Evolutionary conservation across 2,113 vertebrate genomes (phyloP).

Genomic region (Chamaetylas fuelleborni): DNA sequence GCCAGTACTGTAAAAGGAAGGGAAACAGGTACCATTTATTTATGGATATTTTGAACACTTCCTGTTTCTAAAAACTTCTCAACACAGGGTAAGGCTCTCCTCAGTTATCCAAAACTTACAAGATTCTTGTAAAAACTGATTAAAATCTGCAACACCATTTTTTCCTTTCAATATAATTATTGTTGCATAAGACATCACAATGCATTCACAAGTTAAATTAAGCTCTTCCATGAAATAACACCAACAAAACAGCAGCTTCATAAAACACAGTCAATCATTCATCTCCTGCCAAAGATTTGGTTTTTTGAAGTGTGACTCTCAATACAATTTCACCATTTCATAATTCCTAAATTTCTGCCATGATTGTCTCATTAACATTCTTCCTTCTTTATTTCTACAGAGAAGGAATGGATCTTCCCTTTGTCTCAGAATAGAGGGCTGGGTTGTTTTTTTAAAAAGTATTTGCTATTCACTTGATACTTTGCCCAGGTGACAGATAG

Average conservation of each 20-base stretch:
- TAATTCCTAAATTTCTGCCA: background rate
- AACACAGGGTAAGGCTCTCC: background rate
- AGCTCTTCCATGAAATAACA: background rate
- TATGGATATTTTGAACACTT: background rate
- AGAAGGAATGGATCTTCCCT: background rate
- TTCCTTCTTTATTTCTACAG: background rate
- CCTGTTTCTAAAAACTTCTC: background rate
- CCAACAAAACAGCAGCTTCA: background rate
- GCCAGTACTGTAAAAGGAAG: background rate
- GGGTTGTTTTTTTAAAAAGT: background rate
- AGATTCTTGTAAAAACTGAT: background rate
- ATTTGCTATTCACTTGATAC: background rate
- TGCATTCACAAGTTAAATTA: background rate
- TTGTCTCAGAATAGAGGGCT: background rate
- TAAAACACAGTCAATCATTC: background rate
- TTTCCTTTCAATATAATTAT: background rate
- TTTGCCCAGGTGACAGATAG: background rate
- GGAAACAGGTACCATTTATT: background rate
- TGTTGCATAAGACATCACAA: background rate
- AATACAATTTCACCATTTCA: background rate
- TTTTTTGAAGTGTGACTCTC: background rate
- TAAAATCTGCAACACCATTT: background rate
- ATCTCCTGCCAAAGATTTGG: background rate
- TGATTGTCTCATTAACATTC: background rate
- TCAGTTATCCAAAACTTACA: background rate